Base-by-base conservation (phyloP, 2,113 vertebrate species). In the Xiphophorus couchianus region DNA sequence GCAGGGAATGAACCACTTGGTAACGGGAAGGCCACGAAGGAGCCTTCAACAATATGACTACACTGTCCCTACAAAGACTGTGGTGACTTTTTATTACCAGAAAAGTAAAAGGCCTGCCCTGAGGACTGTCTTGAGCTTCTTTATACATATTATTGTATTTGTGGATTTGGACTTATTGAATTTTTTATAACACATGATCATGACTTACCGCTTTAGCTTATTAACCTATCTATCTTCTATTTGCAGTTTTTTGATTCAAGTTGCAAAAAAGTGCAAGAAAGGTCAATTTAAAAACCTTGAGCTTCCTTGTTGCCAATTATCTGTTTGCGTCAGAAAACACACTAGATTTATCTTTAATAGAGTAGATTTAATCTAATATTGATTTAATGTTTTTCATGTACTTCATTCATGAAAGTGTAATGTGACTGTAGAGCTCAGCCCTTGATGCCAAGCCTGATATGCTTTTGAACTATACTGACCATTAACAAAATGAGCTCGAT, bases 381-480 rank as follows among this genome's bases (percentile, higher is more conserved):
- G 74, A 82, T 75, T 73, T 39, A 67, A 69, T 22, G 17, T 12
- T 63, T 80, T 79, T 76, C 48, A 78, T 69, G 39, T 37, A 66
- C 75, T 72, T 75, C 27, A 74, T 74, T 80, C 60, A 66, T 66
- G 37, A 78, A 80, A 69, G 27, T 1, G 60, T 72, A 42, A 71
- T 67, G 35, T 9, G 44, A 70, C 73, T 42, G 35, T 13, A 28
- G 61, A 76, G 27, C 13, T 11, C n/a, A 70, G 58, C 67, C 71
- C 39, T 77, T 76, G 69, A 85, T 74, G 79, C 15, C 27, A 13
- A 29, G 64, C 62, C 66, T 33, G 62, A 44, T 69, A 63, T 62
- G 39, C 72, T 77, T 84, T 69, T 83, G 29, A 85, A 71, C 70
- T 66, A 35, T 67, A 71, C 78, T 77, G 77, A 84, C 77, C 69